These are phyloP conservation scores for Dynastes tityus DNA, from an alignment of 2,888 invertebrate species.

Conservation along the genomic window DNA sequence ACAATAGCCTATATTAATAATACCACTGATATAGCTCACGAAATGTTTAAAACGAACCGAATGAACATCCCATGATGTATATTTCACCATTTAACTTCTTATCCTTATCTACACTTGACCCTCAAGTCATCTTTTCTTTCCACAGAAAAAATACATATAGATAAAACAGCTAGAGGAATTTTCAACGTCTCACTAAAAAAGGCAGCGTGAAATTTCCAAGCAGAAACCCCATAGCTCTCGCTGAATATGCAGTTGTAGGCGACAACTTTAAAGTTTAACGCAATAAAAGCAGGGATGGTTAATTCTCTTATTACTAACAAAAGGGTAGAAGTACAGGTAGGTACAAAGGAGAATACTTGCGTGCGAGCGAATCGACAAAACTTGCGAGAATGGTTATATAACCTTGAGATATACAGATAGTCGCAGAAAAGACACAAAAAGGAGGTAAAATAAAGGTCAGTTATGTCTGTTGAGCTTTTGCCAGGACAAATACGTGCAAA, in stretches of 20 bases:
- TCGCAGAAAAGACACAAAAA: slow-evolving; percentile 18
- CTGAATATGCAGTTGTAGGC: slow-evolving; percentile 1
- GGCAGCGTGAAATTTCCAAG: not conserved
- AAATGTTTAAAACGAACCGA: too few species aligned
- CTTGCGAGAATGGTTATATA: slow-evolving; percentile 31
- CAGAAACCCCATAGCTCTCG: not conserved
- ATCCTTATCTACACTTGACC: too few species aligned
- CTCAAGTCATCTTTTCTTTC: too few species aligned
- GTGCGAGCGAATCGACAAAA: slow-evolving; percentile 12
- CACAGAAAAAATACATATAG: too few species aligned
- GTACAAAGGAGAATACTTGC: not conserved
- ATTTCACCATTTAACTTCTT: too few species aligned
- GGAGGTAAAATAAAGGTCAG: slow-evolving; percentile 23
- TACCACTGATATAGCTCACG: too few species aligned
- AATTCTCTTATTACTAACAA: too few species aligned
- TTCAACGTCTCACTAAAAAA: too few species aligned
- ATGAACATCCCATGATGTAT: too few species aligned
- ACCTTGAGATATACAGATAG: slow-evolving; percentile 21
- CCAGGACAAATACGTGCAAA: slow-evolving; percentile 37
- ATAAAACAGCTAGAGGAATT: too few species aligned
- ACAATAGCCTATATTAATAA: too few species aligned
- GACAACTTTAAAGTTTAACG: slow-evolving; percentile 11
- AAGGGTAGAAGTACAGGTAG: slow-evolving; percentile 1
- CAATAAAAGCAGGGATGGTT: slow-evolving; percentile 5
- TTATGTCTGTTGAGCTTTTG: slow-evolving; percentile 32